phyloP scores from a whole-genome alignment of 2,113 vertebrate genomes.

The Pongo pygmaeus region DNA sequence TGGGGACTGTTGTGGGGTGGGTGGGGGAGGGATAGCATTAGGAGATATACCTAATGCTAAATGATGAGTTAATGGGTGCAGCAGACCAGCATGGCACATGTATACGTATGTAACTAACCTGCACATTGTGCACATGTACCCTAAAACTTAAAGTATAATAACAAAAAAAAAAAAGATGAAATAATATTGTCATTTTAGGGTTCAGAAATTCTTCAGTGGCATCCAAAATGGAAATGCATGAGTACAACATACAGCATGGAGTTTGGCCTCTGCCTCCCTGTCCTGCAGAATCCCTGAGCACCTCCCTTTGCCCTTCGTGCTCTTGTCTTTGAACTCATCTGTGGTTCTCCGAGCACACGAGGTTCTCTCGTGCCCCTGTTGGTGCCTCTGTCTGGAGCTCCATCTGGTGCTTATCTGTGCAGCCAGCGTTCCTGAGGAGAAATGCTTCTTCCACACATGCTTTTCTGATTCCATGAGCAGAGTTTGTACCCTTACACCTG shows the following conservation, averaged over 20 bases:
- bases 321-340: no score
- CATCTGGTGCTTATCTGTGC: not conserved
- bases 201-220: not conserved
- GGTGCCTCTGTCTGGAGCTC: accelerated
- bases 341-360: no score
- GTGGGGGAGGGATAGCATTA: no score
- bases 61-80: no score
- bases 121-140: no score
- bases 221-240: not conserved
- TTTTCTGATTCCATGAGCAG: not conserved
- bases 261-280: accelerated
- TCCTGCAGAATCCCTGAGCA: not conserved
- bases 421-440: not conserved
- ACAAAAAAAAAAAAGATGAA: no score
- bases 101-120: no score
- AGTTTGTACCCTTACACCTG: not conserved
- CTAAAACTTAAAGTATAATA: no score
- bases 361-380: accelerated
- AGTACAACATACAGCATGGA: not conserved
- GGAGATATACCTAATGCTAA: no score
- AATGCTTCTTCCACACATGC: not conserved
- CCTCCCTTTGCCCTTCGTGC: accelerated
- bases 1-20: no score
- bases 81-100: no score
- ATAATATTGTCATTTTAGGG: accelerated